These are phyloP conservation scores for Pogona vitticeps DNA, from an alignment of 2,113 vertebrate species.

Conservation along the genomic window DNA sequence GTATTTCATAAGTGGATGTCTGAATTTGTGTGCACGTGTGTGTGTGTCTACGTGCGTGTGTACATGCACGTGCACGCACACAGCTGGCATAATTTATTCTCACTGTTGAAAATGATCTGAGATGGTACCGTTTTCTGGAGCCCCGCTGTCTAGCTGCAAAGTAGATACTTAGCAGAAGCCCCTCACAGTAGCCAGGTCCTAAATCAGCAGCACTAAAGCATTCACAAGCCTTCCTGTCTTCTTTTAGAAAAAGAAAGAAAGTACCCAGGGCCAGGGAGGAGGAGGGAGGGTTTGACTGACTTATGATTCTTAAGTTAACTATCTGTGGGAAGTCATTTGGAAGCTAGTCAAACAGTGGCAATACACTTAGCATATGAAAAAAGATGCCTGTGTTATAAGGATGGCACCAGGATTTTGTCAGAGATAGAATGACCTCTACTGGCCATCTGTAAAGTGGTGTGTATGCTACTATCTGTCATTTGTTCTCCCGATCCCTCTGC, in stretches of 20 bases:
- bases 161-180: not conserved
- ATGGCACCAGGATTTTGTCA: constrained; percentile 44
- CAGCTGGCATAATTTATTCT: not conserved
- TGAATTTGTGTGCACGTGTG: not conserved
- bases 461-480: not conserved
- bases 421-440: constrained; percentile 72
- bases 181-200: not conserved
- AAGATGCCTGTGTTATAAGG: not conserved
- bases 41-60: too few species aligned
- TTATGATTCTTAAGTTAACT: constrained; percentile 29
- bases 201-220: constrained; percentile 9
- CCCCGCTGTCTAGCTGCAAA: constrained; percentile 13
- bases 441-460: constrained; percentile 63
- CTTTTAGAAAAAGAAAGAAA: constrained; percentile 6
- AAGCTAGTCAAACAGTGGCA: constrained; percentile 21
- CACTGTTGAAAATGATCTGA: not conserved
- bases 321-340: constrained; percentile 30
- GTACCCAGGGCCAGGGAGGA: not conserved
- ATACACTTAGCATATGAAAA: constrained; percentile 16
- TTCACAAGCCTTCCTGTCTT: not conserved
- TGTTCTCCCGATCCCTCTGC: not conserved
- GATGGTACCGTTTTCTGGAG: constrained; percentile 14
- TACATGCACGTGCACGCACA: too few species aligned
- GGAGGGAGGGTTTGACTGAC: not conserved
- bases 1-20: not conserved